Conservation (phyloP, 2,888 invertebrate genomes). For the Leptodirus hochenwartii region DNA sequence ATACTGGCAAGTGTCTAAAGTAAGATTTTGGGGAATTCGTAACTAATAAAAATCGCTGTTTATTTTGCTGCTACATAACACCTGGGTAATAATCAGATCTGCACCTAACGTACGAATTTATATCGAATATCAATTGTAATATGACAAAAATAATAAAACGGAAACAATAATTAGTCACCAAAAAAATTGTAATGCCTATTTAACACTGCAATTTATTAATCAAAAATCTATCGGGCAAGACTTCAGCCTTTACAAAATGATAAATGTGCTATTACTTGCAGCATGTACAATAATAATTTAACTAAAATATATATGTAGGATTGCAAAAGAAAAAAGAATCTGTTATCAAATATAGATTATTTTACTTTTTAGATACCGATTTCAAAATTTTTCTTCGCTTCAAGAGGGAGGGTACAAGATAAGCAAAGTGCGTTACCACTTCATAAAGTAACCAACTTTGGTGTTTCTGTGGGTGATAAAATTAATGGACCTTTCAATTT, state of each 20-base stretch:
- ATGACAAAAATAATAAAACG: too few relatives aligned
- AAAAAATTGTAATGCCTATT: constrained; percentile 5
- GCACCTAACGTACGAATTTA: too few relatives aligned
- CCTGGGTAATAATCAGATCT: too few relatives aligned
- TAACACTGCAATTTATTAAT: constrained; percentile 1
- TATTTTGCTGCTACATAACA: too few relatives aligned
- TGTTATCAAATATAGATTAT: constrained; percentile 5
- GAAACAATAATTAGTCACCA: too few relatives aligned
- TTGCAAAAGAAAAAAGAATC: background rate
- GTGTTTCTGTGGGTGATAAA: constrained; percentile 66
- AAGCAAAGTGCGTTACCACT: constrained; percentile 45
- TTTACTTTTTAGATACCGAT: constrained; percentile 64
- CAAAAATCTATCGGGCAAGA: too few relatives aligned
- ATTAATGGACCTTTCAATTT: constrained; percentile 70
- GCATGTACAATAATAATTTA: too few relatives aligned
- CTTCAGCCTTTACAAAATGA: constrained; percentile 1
- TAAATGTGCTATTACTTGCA: background rate
- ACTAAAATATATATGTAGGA: background rate
- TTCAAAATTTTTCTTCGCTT: constrained; percentile 71
- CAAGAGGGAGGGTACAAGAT: constrained; percentile 77
- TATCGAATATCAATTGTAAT: too few relatives aligned
- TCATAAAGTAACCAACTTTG: constrained; percentile 49
- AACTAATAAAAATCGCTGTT: too few relatives aligned
- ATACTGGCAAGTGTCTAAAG: constrained; percentile 89
- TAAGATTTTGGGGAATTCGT: too few relatives aligned